Evolutionary conservation across 2,797 vertebrate genomes (phyloP), one percentile per base, ranked within the genome.

Genomic region (Enoplosus armatus): DNA sequence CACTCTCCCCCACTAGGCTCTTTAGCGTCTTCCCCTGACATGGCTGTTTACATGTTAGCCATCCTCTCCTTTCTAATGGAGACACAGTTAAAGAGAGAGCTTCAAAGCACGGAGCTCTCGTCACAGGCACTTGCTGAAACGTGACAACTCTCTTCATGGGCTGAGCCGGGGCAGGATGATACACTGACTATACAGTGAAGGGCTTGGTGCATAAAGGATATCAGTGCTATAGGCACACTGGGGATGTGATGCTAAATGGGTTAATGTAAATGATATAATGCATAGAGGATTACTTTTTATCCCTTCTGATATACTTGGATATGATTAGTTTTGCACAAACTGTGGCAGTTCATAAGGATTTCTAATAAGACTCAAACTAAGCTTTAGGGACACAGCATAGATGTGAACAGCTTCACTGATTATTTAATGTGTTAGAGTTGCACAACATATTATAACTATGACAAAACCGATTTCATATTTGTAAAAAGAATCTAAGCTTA

Each of bases 1-100:
- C 75, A 47, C 72, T 82, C 88, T 73, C 78, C 82, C 86, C 84
- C 90, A 77, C 87, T 72, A 82, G 85, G 83, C 83, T 90, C 81
- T 92, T 91, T 84, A 89, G 82, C 87, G 60, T 89, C 87, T 84
- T 86, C 82, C 85, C 87, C 85, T 87, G 90, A 91, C 90, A 91
- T 50, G 61, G 84, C 86, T 94, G 90, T 93, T 93, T 90, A 91
- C 83, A 90, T 72, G 79, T 90, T 87, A 87, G 82, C 87, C 82
- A 83, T 91, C 83, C 86, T 72, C 72, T 75, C 67, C 87, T 83
- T 71, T 50, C 78, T 92, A 91, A 93, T 89, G 88, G 88, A 90
- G 87, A 87, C 85, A 79, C 67, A 72, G 87, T 90, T 82, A 82
- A 81, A 89, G 85, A 79, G 75, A 89, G 84, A 84, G 89, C 84